phyloP scores from a whole-genome alignment of 2,797 vertebrate genomes.

The Sylvia borin region DNA sequence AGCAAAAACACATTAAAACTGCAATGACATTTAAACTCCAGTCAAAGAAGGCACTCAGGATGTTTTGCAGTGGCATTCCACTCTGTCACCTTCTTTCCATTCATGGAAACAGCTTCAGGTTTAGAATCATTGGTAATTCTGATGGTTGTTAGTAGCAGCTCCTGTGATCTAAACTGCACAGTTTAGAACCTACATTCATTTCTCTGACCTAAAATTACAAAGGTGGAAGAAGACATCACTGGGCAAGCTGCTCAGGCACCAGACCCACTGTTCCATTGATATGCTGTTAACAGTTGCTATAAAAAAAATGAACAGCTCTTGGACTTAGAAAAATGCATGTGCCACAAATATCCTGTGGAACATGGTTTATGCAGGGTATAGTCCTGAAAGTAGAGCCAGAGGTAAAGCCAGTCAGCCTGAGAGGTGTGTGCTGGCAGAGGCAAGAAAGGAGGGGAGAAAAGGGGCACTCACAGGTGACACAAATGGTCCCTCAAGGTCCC shows the following conservation, averaged over 20 bases:
- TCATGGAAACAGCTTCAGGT: not conserved
- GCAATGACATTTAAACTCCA: slow-evolving; percentile 4
- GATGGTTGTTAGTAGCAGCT: not conserved
- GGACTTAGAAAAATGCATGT: not conserved
- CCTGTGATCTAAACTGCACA: not conserved
- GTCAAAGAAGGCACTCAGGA: not conserved
- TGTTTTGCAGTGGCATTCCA: not conserved
- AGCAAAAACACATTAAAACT: not conserved
- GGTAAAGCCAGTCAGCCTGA: not conserved
- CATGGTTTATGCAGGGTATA: not conserved
- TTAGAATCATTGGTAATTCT: not conserved
- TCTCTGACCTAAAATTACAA: not conserved
- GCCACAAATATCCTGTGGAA: not conserved
- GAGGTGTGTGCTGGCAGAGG: not conserved
- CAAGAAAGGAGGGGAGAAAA: not conserved
- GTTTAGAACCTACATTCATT: not conserved
- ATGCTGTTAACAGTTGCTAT: not conserved
- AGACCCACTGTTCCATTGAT: not conserved
- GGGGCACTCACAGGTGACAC: not conserved
- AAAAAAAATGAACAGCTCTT: not conserved
- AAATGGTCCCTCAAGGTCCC: not conserved
- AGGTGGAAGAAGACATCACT: not conserved
- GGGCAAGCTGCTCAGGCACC: not conserved
- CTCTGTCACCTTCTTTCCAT: not conserved
- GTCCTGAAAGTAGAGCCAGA: not conserved